Evolutionary conservation across 2,113 vertebrate genomes (phyloP), one percentile per base, ranked within the genome.

Genomic region (Stomatorhinus ivindoensis): DNA sequence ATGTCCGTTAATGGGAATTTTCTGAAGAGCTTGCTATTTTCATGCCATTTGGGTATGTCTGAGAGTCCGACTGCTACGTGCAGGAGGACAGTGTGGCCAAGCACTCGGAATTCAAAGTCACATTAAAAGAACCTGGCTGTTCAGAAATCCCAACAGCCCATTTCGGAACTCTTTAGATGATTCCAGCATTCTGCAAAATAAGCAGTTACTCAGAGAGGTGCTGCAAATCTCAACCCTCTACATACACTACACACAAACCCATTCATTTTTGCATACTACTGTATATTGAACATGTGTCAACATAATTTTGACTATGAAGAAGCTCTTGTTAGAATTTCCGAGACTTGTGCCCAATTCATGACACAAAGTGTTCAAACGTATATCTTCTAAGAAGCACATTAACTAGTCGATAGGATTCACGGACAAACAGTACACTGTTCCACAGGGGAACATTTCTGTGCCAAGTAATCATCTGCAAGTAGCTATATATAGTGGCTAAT

Each of bases 321-420:
- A 76, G 69, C 69, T 76, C 69, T 5, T 19, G 1, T 76, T 76
- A 39, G 73, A 76, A 50, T 46, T 85, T 17, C 83, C 3, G 8
- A 31, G 83, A 47, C 11, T 50, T 50, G 13, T 85, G 48, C 3
- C 83, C 24, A 50, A 46, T 47, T 80, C 73, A 80, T 80, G 13
- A 8, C 31, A 19, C 73, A 80, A 76, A 76, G 31, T 80, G 73
- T 19, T 80, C 35, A 35, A 27, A 80, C 7, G 10, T 46, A 13
- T 9, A 46, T 24, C 35, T 65, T 42, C 55, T 24, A 35, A 35
- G 53, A 35, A 24, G 55, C 76, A n/a, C 85, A 53, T 50, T 55
- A 87, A 53, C 48, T 46, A 51, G 73, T 90, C n/a, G 50, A 51
- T 27, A 48, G 46, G 85, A 88, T 89, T 90, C 61, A 89, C 47